Evolutionary conservation across 2,888 invertebrate species (phyloP).

Genomic region (Pyralis farinalis): DNA sequence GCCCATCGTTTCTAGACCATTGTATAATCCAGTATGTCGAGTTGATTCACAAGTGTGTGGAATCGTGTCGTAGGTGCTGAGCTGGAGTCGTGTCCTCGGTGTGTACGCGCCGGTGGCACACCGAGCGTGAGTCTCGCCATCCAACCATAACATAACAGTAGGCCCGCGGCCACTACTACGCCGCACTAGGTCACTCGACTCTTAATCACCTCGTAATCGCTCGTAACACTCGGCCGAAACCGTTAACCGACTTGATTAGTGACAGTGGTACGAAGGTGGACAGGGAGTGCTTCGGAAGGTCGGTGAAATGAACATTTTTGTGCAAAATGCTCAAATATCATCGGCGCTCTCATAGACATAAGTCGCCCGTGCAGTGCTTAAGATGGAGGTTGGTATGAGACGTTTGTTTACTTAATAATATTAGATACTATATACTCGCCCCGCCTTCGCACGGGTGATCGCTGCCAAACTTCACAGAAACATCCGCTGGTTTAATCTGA

Average conservation of each 20-base stretch:
- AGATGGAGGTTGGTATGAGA: constrained; percentile 67
- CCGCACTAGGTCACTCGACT: constrained; percentile 16
- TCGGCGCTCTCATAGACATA: constrained; percentile 75
- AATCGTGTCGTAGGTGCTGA: no score
- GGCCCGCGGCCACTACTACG: constrained; percentile 32
- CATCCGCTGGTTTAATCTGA: no score
- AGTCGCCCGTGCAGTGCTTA: constrained; percentile 73
- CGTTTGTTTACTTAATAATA: no score
- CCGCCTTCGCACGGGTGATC: no score
- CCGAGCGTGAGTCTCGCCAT: constrained; percentile 30
- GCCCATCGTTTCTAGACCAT: no score
- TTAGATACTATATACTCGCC: no score
- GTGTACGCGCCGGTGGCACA: no score
- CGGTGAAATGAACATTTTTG: constrained; percentile 76
- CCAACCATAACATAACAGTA: constrained; percentile 53
- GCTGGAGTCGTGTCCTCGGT: no score
- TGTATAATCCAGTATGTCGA: no score
- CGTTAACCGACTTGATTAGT: constrained; percentile 30
- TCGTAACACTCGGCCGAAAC: constrained; percentile 21
- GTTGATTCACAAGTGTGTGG: no score
- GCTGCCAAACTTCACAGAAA: no score
- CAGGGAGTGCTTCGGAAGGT: constrained; percentile 23
- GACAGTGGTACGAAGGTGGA: constrained; percentile 31
- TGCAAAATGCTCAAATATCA: constrained; percentile 80
- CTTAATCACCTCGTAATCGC: constrained; percentile 24